These are phyloP conservation scores for Heteronetta atricapilla DNA, from an alignment of 2,113 vertebrate genomes.

Conservation along the genomic window DNA sequence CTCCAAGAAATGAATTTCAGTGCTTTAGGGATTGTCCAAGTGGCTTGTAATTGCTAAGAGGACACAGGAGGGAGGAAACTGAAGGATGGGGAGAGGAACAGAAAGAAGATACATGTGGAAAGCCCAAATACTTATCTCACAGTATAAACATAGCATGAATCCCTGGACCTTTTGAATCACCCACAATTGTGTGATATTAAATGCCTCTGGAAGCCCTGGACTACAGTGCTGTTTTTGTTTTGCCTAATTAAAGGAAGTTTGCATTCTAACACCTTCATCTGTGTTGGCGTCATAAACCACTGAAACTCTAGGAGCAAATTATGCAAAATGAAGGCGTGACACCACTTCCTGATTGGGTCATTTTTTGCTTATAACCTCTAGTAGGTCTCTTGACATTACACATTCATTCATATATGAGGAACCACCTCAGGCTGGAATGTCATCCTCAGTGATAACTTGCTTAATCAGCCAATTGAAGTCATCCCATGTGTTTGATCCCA, in stretches of 20 bases:
- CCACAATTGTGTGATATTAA: not conserved
- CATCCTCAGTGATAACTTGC: not conserved
- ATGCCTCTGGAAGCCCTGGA: not conserved
- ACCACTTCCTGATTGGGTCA: conserved; percentile 39
- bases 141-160: not conserved
- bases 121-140: not conserved
- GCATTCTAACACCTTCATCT: not conserved
- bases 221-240: not conserved
- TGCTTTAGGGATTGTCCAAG: not conserved
- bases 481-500: not conserved
- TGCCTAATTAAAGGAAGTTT: conserved; percentile 36
- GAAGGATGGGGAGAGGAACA: not conserved
- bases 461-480: not conserved
- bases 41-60: not conserved
- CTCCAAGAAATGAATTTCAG: not conserved
- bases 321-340: conserved; percentile 21
- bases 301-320: conserved; percentile 27
- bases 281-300: not conserved
- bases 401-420: not conserved
- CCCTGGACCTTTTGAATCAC: not conserved
- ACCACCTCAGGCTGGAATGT: not conserved
- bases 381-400: not conserved
- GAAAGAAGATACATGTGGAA: not conserved
- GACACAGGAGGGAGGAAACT: not conserved
- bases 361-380: not conserved